phyloP scores from a whole-genome alignment of 2,113 vertebrate species.

The Struthidea cinerea region DNA sequence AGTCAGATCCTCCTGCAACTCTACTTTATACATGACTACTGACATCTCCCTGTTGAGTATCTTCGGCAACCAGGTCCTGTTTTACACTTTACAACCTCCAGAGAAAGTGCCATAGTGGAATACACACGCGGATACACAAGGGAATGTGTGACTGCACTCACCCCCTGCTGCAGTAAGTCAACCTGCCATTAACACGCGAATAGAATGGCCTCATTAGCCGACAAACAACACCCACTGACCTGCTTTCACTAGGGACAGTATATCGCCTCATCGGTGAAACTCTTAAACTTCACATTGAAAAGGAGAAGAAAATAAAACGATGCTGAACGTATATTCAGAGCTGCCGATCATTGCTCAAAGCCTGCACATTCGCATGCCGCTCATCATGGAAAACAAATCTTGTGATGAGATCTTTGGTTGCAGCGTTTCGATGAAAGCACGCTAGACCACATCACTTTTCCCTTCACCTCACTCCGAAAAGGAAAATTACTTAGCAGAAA shows the following conservation, averaged over 20 bases:
- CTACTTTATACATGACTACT: slow-evolving; percentile 7
- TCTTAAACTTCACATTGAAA: not conserved
- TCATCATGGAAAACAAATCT: not conserved
- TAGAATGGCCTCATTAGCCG: slow-evolving; percentile 67
- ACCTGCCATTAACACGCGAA: slow-evolving; percentile 79
- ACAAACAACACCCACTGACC: slow-evolving; percentile 62
- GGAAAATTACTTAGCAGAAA: not conserved
- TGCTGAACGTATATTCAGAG: not conserved
- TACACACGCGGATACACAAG: slow-evolving; percentile 77
- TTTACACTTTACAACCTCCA: slow-evolving; percentile 43
- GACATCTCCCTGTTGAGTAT: slow-evolving; percentile 17
- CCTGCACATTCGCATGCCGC: not conserved
- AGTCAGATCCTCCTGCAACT: not conserved
- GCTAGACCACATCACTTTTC: slow-evolving; percentile 12
- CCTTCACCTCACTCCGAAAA: not conserved
- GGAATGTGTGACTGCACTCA: slow-evolving; percentile 10
- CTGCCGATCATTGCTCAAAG: not conserved
- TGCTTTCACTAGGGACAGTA: slow-evolving; percentile 31
- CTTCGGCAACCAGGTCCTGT: slow-evolving; percentile 35
- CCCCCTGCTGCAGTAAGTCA: slow-evolving; percentile 64
- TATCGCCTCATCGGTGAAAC: not conserved
- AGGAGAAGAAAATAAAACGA: rapidly evolving
- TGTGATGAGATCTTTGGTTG: slow-evolving; percentile 12
- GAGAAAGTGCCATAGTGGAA: slow-evolving; percentile 65
- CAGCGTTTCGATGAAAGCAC: not conserved